A percentile compares a stretch with the other conserved stretches of the same genome.
phyloP scores from a whole-genome alignment of 2,888 invertebrate species.

The Neoitamus cyanurus region DNA sequence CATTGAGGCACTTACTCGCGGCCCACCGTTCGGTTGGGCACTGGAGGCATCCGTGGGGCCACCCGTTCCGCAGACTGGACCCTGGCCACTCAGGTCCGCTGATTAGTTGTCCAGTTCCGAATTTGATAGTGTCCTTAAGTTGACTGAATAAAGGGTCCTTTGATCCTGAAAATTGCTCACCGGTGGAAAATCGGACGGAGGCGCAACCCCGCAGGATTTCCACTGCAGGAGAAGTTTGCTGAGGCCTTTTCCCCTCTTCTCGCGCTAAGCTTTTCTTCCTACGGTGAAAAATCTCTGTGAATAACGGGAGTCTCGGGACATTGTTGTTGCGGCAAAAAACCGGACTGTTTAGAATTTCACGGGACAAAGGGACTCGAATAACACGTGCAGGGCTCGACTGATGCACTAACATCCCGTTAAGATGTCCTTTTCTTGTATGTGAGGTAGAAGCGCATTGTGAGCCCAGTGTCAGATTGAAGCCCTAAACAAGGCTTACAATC shows the following conservation, averaged over 20 bases:
- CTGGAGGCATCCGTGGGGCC: not conserved
- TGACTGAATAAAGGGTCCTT: slow-evolving; percentile 55
- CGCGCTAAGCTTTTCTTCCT: slow-evolving; percentile 12
- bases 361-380: slow-evolving; percentile 18
- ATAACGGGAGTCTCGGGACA: not conserved
- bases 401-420: not conserved
- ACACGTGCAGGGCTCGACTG: not conserved
- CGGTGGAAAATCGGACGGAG: slow-evolving; percentile 18
- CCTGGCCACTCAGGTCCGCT: not conserved
- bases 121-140: slow-evolving; percentile 56
- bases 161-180: slow-evolving; percentile 44
- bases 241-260: not conserved
- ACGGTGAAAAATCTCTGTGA: not conserved
- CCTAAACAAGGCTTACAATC: not conserved
- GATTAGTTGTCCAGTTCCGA: slow-evolving; percentile 54
- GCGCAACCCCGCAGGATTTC: not conserved
- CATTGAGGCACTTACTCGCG: not conserved
- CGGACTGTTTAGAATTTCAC: slow-evolving; percentile 41
- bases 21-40: not conserved
- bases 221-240: slow-evolving; percentile 18
- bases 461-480: not conserved
- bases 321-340: not conserved
- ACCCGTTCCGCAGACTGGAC: not conserved
- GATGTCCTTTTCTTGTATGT: not conserved
- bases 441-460: not conserved